Conservation (phyloP, 2,888 invertebrate genomes). For the Cantharis nigra region DNA sequence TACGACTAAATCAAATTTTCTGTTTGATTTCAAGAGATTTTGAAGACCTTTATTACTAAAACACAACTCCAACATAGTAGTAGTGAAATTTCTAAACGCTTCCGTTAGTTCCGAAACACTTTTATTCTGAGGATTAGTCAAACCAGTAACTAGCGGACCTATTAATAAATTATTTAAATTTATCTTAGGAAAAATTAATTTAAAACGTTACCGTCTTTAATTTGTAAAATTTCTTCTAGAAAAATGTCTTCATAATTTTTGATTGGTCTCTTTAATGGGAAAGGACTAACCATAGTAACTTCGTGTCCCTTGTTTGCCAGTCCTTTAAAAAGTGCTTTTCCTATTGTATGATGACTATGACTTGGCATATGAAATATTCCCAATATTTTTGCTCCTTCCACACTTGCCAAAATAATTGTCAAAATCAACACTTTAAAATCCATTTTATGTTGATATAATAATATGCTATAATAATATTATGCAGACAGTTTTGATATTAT, state of each 20-base stretch:
- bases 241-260: conserved; percentile 40
- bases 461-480: not conserved
- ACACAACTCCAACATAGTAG: not conserved
- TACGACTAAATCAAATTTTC: conserved; percentile 40
- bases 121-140: not conserved
- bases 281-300: conserved; percentile 57
- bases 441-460: not conserved
- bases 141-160: not conserved
- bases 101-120: not conserved
- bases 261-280: conserved; percentile 30
- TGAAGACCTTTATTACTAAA: not conserved
- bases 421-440: not conserved
- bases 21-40: conserved; percentile 6
- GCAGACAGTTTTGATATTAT: not conserved
- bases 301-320: conserved; percentile 61
- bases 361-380: conserved; percentile 41
- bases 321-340: conserved; percentile 55
- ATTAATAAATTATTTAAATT: not conserved
- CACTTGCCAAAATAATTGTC: not conserved
- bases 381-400: conserved; percentile 36
- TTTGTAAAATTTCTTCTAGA: not conserved
- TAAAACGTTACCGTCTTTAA: not conserved
- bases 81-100: not conserved
- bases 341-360: conserved; percentile 40
- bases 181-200: not conserved